These are phyloP conservation scores for Corydoras sp. DNA, from an alignment of 2,113 vertebrate species.

Conservation along the genomic window DNA sequence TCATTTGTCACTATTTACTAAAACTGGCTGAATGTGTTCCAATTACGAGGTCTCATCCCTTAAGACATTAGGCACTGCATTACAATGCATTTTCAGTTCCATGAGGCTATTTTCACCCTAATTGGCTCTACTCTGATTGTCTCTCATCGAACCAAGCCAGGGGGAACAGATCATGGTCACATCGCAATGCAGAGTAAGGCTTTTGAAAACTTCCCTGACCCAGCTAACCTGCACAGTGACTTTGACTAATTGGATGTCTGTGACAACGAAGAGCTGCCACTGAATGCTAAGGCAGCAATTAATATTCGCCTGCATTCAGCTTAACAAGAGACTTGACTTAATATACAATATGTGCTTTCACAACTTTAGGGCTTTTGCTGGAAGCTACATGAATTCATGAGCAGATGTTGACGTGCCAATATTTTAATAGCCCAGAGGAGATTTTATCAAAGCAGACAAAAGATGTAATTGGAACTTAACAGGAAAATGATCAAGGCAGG, in stretches of 20 bases:
- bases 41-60: background rate
- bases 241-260: constrained; percentile 50
- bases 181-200: constrained; percentile 35
- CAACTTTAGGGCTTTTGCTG: constrained; percentile 11
- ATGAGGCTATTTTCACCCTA: constrained; percentile 12
- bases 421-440: constrained; percentile 7
- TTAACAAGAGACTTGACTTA: constrained; percentile 38
- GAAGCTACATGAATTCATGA: background rate
- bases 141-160: background rate
- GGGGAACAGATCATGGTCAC: constrained; percentile 21
- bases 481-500: background rate
- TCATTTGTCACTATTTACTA: background rate
- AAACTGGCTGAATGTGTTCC: background rate
- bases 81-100: constrained; percentile 23
- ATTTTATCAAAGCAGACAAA: too few species aligned
- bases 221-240: constrained; percentile 41
- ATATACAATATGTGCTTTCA: constrained; percentile 22
- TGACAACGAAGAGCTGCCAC: constrained; percentile 25
- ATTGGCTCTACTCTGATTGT: constrained; percentile 20
- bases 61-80: background rate
- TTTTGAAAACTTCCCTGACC: constrained; percentile 46
- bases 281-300: constrained; percentile 41
- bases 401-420: background rate
- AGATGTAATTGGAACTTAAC: constrained; percentile 18
- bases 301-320: constrained; percentile 35